Base-by-base conservation (phyloP, 2,888 invertebrate species). In the Onthophagus sagittarius region DNA sequence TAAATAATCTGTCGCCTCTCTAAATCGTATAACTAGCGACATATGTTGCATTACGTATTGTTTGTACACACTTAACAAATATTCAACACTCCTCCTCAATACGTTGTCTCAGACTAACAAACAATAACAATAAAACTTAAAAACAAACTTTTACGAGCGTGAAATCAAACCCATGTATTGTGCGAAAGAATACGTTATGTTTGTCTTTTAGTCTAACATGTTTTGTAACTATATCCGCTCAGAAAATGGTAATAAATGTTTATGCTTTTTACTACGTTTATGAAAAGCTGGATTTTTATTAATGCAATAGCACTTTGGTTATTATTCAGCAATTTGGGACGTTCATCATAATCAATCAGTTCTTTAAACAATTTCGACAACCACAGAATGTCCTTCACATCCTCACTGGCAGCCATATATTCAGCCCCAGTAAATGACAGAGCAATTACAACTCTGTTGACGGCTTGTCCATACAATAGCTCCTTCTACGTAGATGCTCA, bases 331-430 rank as follows among this genome's bases (percentile, higher is more conserved):
- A 65, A 0, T 6, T 6, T 5, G 14, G 65, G 65, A 23, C 65
- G 15, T 23, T 65, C 9, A 11, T 15, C 31, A 65, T 15, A 65
- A 6, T 65, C 15, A 3, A 65, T 31, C 15, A 65, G 15, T 15
- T 65, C 65, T 23, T 2, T 65, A 65, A 39, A 39, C 11, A 70
- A 14, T 1, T n/a, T 13, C 39, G 53, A 14, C 4, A 70, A 53
- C 70, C 70, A 70, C 2, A 82, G 79, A 15, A 77, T 72, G 74
- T 81, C 80, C 75, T 82, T 82, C 0, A 76, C 75, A 63, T 77
- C 78, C 74, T 82, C 78, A 73, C 75, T 80, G 39, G 80, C 81
- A 71, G 82, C 81, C 62, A 83, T 76, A 9, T 81, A 78, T 63
- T 82, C n/a, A 74, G 82, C 81, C 75, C 81, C 79, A 23, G 78